A percentile compares a stretch with the other conserved stretches of the same genome.
Evolutionary conservation across 2,113 vertebrate species (phyloP).

Genomic region (Macheiramphus alcinus): DNA sequence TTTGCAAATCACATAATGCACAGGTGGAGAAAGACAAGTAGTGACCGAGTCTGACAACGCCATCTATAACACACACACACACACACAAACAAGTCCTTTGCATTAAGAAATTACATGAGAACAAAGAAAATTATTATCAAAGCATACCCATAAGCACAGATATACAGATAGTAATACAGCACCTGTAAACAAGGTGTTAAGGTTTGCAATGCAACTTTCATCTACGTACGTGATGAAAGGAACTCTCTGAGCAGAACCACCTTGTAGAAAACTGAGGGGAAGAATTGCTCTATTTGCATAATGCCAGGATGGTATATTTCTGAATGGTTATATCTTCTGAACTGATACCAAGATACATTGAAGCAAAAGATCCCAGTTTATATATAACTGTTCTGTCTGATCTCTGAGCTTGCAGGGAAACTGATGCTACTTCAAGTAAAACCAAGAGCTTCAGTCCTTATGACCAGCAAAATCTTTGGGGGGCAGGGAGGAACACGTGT

Average conservation of each 20-base stretch:
- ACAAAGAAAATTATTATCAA: not conserved
- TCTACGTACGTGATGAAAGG: rapidly evolving
- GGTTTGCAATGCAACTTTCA: not conserved
- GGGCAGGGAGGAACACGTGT: rapidly evolving
- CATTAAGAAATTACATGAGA: not conserved
- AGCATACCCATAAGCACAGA: not conserved
- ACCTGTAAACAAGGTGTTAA: not conserved
- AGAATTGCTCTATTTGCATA: not conserved
- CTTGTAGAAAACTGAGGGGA: not conserved
- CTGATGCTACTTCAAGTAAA: not conserved
- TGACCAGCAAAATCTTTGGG: not conserved
- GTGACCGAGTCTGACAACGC: not conserved
- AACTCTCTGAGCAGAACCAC: not conserved
- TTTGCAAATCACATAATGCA: slow-evolving; percentile 70
- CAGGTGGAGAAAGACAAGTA: slow-evolving; percentile 75
- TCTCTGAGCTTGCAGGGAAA: not conserved
- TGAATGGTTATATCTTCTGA: not conserved
- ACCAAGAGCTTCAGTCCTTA: not conserved
- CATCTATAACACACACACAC: slow-evolving; percentile 57
- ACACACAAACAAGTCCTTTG: not conserved
- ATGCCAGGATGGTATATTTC: not conserved
- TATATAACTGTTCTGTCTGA: not conserved
- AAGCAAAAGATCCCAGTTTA: not conserved
- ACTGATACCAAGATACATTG: not conserved
- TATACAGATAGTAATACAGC: not conserved